Conservation (phyloP, 2,888 invertebrate species). For the Pelosia muscerda region DNA sequence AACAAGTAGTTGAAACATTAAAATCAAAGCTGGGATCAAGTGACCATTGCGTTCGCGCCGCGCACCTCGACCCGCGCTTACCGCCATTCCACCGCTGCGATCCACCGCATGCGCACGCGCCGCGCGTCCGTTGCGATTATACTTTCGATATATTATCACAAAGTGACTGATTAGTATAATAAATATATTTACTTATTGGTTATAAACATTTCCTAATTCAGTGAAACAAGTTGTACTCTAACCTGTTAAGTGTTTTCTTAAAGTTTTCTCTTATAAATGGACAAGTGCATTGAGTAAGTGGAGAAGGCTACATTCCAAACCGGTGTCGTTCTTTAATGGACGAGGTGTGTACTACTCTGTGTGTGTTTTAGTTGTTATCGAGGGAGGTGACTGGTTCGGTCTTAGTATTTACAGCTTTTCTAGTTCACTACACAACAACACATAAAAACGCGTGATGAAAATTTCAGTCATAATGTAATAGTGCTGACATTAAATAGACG, state of each 20-base stretch:
- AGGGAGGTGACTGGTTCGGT: conserved; percentile 68
- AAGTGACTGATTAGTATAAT: conserved; percentile 61
- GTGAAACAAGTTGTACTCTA: conserved; percentile 55
- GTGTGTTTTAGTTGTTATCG: conserved; percentile 75
- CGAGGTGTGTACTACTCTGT: conserved; percentile 81
- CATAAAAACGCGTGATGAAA: conserved; percentile 31
- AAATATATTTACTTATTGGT: conserved; percentile 54
- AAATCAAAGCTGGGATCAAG: conserved; percentile 72
- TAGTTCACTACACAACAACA: conserved; percentile 48
- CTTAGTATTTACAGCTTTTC: conserved; percentile 53
- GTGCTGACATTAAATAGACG: conserved; percentile 45
- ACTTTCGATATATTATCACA: conserved; percentile 41
- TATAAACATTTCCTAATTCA: conserved; percentile 52
- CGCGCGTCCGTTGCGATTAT: conserved; percentile 40
- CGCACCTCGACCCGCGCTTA: conserved; percentile 59
- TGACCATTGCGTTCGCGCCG: conserved; percentile 52
- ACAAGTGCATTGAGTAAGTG: conserved; percentile 79
- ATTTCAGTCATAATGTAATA: conserved; percentile 64
- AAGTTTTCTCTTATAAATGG: conserved; percentile 64
- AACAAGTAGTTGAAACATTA: conserved; percentile 58
- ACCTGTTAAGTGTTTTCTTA: conserved; percentile 55
- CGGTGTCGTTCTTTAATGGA: conserved; percentile 84
- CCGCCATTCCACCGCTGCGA: conserved; percentile 70
- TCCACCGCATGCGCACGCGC: conserved; percentile 63
- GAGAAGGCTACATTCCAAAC: conserved; percentile 85